Base-by-base conservation (phyloP, 1,140 invertebrate species). In the Drosophila subobscura region DNA sequence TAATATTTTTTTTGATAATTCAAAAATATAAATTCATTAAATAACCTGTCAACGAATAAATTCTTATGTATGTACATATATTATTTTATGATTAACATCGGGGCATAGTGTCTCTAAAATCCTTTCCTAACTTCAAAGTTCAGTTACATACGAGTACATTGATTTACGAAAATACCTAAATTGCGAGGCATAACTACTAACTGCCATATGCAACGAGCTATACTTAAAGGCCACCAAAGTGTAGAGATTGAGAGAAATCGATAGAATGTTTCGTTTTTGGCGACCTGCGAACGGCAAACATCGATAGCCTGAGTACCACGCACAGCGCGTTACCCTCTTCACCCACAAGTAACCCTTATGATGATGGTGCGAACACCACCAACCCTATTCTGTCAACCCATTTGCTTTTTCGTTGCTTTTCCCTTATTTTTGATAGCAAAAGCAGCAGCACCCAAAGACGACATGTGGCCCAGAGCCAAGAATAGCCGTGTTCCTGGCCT, bases 321-420 rank as follows among this genome's bases (percentile, higher is more conserved):
- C 60, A 46, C 37, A 44, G 6, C 41, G 46, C 65, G 44, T 49
- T 49, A 56, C 66, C 61, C 61, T 70, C 70, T 59, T 64, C 55
- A 55, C 50, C 77, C 57, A 58, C 67, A 45, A 74, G 81, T 85
- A 85, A 85, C 81, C 80, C 80, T 85, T 85, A 85, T 85, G 76
- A 75, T 75, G 65, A 63, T 70, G 64, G 70, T 59, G 54, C 60
- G 42, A 81, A 44, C 51, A 67, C 46, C 77, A 80, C 59, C 80
- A 85, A 85, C 80, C 72, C 80, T 86, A 81, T 66, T 68, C 80
- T 80, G 77, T 59, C 80, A 85, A 85, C 80, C 80, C 83, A 85
- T 85, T 85, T 85, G 73, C 71, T 86, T 84, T 86, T 80, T 77
- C 76, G 61, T 77, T 81, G 63, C 73, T 85, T 85, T 86, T 70